Conservation (phyloP, 2,888 invertebrate genomes). For the Acanthosoma haemorrhoidale region DNA sequence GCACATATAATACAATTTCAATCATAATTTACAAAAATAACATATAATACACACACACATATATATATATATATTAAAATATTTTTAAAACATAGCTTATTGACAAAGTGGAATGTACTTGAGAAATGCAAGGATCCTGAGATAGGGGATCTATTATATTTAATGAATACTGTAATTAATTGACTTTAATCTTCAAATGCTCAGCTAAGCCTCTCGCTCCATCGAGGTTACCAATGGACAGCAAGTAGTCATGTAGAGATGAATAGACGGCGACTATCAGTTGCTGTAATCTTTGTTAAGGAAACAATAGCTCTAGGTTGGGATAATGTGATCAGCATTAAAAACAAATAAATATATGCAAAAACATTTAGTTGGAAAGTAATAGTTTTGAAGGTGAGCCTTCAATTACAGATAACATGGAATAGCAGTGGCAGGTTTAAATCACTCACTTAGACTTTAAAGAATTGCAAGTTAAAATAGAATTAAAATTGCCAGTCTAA, state of each 20-base stretch:
- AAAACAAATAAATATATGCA: background rate
- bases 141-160: background rate
- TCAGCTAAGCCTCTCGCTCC: slow-evolving; percentile 32
- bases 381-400: background rate
- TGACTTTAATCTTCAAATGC: slow-evolving; percentile 33
- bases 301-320: background rate
- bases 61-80: background rate
- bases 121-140: slow-evolving; percentile 24
- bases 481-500: no score
- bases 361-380: background rate
- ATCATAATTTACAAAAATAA: slow-evolving; percentile 9
- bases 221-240: slow-evolving; percentile 34
- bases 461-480: no score
- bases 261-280: slow-evolving; percentile 34
- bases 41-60: no score
- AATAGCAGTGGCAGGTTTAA: no score
- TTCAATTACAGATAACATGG: no score
- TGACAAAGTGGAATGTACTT: background rate
- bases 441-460: no score
- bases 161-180: slow-evolving; percentile 5
- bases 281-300: slow-evolving; percentile 33
- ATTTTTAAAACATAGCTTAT: background rate
- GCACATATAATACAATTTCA: background rate
- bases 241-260: slow-evolving; percentile 33
- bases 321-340: background rate